A percentile compares a stretch with the other conserved stretches of the same genome.
These are phyloP conservation scores for Chloropsis hardwickii DNA, from an alignment of 2,113 vertebrate genomes.

Conservation along the genomic window DNA sequence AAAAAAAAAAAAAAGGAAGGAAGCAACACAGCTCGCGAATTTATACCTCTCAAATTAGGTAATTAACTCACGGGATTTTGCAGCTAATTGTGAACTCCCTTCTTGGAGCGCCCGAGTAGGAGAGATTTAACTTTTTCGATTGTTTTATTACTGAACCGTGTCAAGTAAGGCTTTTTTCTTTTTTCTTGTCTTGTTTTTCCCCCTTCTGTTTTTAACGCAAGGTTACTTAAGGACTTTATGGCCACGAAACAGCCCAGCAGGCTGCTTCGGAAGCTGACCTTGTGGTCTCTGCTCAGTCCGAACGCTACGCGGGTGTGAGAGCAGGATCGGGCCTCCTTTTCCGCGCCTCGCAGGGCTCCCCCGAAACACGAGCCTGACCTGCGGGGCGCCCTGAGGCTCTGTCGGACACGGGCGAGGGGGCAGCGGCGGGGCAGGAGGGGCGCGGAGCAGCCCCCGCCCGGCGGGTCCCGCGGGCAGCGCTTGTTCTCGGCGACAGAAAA, in stretches of 20 bases:
- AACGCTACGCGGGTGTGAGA: background rate
- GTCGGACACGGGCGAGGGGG: background rate
- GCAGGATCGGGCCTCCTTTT: background rate
- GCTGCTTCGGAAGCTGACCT: background rate
- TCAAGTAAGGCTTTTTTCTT: background rate
- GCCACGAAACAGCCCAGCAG: background rate
- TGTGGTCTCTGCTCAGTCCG: background rate
- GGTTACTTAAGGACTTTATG: conserved; percentile 36
- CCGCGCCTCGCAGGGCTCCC: background rate
- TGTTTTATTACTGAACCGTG: background rate
- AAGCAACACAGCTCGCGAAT: background rate
- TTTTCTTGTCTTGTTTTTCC: rapidly evolving
- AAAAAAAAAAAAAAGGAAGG: background rate
- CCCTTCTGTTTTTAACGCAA: background rate
- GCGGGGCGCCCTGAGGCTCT: background rate
- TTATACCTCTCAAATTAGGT: background rate
- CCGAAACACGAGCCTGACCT: background rate
- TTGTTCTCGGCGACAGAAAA: background rate
- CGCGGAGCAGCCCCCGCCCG: background rate
- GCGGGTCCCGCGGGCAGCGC: background rate
- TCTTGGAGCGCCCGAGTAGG: background rate
- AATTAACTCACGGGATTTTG: background rate
- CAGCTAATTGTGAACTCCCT: background rate
- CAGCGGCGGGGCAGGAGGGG: background rate
- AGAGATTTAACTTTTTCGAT: background rate